Conservation (phyloP, 1,140 invertebrate genomes). For the Hyposmocoma kahamanoa region DNA sequence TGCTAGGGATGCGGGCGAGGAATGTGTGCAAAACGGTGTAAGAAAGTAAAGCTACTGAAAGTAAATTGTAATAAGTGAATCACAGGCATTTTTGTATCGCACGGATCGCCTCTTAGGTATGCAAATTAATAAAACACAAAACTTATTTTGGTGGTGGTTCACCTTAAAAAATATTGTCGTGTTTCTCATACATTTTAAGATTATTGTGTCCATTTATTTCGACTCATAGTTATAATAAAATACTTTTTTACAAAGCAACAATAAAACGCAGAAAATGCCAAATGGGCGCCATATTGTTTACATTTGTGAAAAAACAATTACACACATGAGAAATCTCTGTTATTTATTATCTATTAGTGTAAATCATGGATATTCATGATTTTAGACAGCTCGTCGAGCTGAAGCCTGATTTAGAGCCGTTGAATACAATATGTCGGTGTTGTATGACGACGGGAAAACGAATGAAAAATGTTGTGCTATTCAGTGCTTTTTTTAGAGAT, state of each 20-base stretch:
- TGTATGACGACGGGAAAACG: conserved; percentile 41
- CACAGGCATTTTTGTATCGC: too few species aligned
- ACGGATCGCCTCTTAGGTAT: too few species aligned
- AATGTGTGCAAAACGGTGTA: too few species aligned
- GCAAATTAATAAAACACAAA: too few species aligned
- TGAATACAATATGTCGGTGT: conserved; percentile 38
- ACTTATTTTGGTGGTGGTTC: too few species aligned
- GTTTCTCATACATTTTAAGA: too few species aligned
- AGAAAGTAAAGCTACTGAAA: too few species aligned
- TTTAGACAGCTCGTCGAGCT: conserved; percentile 6
- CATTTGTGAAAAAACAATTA: neutral
- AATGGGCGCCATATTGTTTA: conserved; percentile 1
- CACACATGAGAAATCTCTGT: neutral
- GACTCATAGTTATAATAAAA: neutral
- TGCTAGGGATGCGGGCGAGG: too few species aligned
- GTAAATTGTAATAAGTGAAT: too few species aligned
- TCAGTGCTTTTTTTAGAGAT: conserved; percentile 29
- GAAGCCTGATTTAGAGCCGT: conserved; percentile 22
- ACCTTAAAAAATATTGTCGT: too few species aligned
- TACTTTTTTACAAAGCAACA: neutral
- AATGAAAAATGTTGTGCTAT: conserved; percentile 20
- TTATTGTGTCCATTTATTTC: too few species aligned
- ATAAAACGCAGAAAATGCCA: neutral
- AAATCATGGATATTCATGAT: conserved; percentile 3
- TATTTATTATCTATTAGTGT: neutral